A percentile compares a stretch with the other conserved stretches of the same genome.
Evolutionary conservation across 2,888 invertebrate genomes (phyloP).

Genomic region (Lycophotia porphyrea): DNA sequence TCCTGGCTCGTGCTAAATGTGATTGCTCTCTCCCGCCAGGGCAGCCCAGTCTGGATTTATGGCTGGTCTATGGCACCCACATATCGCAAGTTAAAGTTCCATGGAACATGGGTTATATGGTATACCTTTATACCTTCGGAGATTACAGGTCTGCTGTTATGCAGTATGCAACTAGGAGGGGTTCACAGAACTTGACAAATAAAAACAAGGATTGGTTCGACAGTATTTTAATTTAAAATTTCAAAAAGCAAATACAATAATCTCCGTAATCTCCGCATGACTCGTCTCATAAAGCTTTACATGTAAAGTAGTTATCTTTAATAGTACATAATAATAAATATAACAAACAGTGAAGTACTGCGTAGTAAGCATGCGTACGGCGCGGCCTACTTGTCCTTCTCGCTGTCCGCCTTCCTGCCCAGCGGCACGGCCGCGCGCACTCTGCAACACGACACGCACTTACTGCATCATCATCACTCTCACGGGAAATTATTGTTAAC

Average conservation of each 20-base stretch:
- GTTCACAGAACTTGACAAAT: slow-evolving; percentile 58
- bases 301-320: slow-evolving; percentile 87
- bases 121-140: neutral
- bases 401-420: slow-evolving; percentile 95
- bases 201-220: slow-evolving; percentile 80
- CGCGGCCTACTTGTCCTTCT: slow-evolving; percentile 94
- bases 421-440: slow-evolving; percentile 97
- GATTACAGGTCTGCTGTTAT: neutral
- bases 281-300: slow-evolving; percentile 90
- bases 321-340: slow-evolving; percentile 88
- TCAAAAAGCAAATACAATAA: slow-evolving; percentile 90
- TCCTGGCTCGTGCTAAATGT: too few relatives aligned
- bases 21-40: neutral
- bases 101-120: neutral
- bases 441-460: slow-evolving; percentile 87
- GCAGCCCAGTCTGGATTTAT: neutral
- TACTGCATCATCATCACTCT: neutral
- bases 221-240: slow-evolving; percentile 90
- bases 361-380: slow-evolving; percentile 76
- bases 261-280: slow-evolving; percentile 89
- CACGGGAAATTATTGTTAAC: neutral
- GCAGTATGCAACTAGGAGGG: neutral
- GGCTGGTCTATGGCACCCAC: neutral
- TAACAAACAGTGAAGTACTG: slow-evolving; percentile 87
- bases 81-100: too few relatives aligned